Conservation (phyloP, 2,113 vertebrate species). For the Okapia johnstoni region DNA sequence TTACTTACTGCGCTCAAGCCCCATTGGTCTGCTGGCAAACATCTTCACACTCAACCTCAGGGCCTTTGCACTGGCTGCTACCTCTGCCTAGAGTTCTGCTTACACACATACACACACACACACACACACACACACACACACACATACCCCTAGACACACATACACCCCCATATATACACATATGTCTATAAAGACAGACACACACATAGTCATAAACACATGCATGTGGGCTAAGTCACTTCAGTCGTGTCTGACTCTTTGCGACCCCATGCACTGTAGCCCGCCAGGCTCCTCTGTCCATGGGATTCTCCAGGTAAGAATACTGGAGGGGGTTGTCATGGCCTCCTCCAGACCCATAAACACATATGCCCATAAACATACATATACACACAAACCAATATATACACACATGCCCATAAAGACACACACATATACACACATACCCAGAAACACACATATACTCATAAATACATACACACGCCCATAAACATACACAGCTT, state of each 20-base stretch:
- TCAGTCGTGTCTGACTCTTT: neutral
- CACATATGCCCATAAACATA: neutral
- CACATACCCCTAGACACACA: neutral
- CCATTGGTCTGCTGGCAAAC: neutral
- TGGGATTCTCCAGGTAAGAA: neutral
- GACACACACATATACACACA: neutral
- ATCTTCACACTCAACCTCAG: neutral
- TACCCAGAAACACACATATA: neutral
- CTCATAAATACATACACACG: neutral
- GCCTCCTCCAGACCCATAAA: neutral
- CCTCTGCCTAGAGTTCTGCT: neutral
- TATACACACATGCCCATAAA: neutral
- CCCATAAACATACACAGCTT: neutral
- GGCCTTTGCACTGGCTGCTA: neutral
- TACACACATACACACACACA: neutral
- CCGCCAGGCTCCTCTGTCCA: neutral
- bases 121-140: neutral
- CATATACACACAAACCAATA: neutral
- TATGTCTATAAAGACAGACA: neutral
- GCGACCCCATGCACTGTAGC: neutral
- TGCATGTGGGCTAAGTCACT: neutral
- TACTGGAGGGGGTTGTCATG: neutral
- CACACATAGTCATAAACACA: neutral
- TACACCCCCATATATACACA: neutral
- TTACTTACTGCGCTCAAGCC: neutral